A percentile compares a stretch with the other conserved stretches of the same genome.
phyloP scores from a whole-genome alignment of 2,113 vertebrate species.

The Cyphomyrus plagiostoma region DNA sequence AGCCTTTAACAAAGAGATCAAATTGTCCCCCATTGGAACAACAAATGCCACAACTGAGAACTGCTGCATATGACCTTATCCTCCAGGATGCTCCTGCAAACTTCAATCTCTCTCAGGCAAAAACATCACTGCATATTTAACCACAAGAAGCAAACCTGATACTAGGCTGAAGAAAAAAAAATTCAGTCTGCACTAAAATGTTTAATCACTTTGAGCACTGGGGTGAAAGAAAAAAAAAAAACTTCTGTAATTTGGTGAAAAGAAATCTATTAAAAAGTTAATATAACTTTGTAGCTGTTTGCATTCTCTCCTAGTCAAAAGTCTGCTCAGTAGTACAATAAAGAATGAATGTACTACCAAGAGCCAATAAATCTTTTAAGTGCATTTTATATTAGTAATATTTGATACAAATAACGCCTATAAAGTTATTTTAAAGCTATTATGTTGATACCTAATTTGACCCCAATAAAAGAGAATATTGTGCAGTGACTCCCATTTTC shows the following conservation, averaged over 20 bases:
- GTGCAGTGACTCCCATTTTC: background rate
- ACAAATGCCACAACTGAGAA: background rate
- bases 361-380: background rate
- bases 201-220: background rate
- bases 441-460: background rate
- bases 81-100: background rate
- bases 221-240: background rate
- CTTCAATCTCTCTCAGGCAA: background rate
- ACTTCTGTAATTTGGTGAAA: background rate
- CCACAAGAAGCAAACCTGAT: background rate
- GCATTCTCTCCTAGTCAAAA: background rate
- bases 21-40: background rate
- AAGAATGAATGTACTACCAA: background rate
- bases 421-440: background rate
- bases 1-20: background rate
- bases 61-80: background rate
- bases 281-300: background rate
- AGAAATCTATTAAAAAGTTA: background rate
- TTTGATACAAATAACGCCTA: background rate
- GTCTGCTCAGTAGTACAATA: background rate
- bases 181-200: background rate
- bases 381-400: background rate
- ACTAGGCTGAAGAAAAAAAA: background rate
- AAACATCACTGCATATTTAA: background rate
- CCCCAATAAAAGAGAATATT: background rate